Evolutionary conservation across 2,797 vertebrate genomes (phyloP).

Genomic region (Myotis planiceps): DNA sequence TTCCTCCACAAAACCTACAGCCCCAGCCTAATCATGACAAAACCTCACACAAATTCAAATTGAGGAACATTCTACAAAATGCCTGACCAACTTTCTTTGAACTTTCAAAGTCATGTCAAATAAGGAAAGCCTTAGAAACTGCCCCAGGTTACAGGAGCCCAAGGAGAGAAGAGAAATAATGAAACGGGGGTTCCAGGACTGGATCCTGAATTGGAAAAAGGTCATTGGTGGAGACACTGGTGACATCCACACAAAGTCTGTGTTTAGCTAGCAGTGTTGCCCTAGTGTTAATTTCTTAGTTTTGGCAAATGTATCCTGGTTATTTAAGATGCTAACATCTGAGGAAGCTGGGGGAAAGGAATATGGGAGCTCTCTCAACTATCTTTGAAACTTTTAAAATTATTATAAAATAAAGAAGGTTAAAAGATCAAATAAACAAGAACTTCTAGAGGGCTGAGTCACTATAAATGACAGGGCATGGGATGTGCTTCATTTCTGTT

Average conservation of each 20-base stretch:
- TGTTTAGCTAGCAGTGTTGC: rapidly evolving
- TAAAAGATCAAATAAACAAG: background rate
- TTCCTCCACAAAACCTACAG: too few relatives aligned
- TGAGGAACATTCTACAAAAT: background rate
- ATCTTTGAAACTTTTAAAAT: background rate
- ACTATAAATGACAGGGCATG: rapidly evolving
- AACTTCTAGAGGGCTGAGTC: background rate
- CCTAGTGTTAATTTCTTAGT: background rate
- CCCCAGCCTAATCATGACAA: background rate
- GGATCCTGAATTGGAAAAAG: too few relatives aligned
- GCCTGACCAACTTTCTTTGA: background rate
- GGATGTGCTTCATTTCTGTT: rapidly evolving
- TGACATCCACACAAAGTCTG: rapidly evolving
- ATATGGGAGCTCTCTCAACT: background rate
- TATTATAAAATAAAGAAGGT: background rate
- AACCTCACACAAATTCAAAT: background rate
- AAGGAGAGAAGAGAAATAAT: too few relatives aligned
- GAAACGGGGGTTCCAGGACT: rapidly evolving
- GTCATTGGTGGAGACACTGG: background rate
- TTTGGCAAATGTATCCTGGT: background rate
- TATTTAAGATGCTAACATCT: too few relatives aligned
- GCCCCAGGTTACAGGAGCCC: background rate
- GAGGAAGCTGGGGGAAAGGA: background rate
- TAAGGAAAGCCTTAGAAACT: background rate
- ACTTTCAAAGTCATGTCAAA: background rate